Base-by-base conservation (phyloP, 2,888 invertebrate species). In the Galeruca laticollis region DNA sequence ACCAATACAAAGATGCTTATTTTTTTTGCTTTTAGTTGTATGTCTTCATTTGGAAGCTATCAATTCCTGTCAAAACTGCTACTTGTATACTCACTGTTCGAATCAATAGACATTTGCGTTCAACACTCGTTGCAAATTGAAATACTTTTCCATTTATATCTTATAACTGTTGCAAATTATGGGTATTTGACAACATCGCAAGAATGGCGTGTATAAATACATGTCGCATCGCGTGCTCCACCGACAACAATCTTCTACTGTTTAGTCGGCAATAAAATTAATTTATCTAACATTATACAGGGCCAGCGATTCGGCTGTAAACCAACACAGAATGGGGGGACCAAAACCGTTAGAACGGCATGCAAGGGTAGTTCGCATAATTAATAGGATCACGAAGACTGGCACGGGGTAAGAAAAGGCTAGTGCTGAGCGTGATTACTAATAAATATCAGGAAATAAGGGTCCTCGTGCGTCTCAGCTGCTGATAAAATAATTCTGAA, bases 241-340 rank as follows among this genome's bases (percentile, higher is more conserved):
- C 79, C 83, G 85, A 84, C 84, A 84, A 84, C 84, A 84, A 85
- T 85, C 84, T 85, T 84, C 79, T 83, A 81, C 85, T 85, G 85
- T 85, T 86, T 85, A 86, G 85, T 82, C 83, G 83, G 84, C 84
- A 84, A 85, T 85, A 85, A 86, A 86, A 86, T 86, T 86, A 86
- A 86, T 86, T 86, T 86, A 86, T 85, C 85, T 84, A 83, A 76
- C 79, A 79, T 78, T 80, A 80, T 79, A 82, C 78, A 80, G 81
- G 79, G 79, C 79, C 76, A 81, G 81, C 82, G 81, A 83, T 82
- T 82, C 75, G 82, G 79, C 80, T 78, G 80, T 82, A 81, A 83
- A 82, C 81, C 81, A 82, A 83, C 81, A 82, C 81, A 81, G 79
- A 76, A 77, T 72, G 56, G 71, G 75, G 76, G 77, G 75, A 76